phyloP scores from a whole-genome alignment of 2,797 vertebrate species.

The Champsocephalus gunnari region DNA sequence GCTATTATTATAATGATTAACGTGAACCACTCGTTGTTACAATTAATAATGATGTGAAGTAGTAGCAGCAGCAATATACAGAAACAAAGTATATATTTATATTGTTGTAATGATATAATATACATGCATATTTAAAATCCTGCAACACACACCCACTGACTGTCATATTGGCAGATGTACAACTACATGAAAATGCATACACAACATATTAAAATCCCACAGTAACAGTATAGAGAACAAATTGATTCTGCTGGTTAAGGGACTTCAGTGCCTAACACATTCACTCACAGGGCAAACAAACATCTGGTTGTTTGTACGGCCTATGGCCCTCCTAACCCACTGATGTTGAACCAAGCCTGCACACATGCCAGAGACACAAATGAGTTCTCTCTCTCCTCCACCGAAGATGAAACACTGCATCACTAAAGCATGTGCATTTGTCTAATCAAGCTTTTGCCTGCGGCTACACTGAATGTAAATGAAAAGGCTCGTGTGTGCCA shows the following conservation, averaged over 20 bases:
- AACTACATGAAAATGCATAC: constrained; percentile 24
- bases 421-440: constrained; percentile 82
- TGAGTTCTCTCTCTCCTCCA: constrained; percentile 78
- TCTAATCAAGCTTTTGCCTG: constrained; percentile 82
- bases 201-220: constrained; percentile 58
- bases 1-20: background rate
- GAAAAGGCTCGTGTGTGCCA: constrained; percentile 77
- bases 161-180: constrained; percentile 31
- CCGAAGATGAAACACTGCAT: constrained; percentile 84
- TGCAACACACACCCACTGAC: constrained; percentile 5
- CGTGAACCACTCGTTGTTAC: background rate
- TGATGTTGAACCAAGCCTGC: constrained; percentile 79
- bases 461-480: constrained; percentile 78
- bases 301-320: constrained; percentile 79
- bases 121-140: constrained; percentile 8
- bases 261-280: constrained; percentile 63
- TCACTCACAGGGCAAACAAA: constrained; percentile 77
- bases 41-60: background rate
- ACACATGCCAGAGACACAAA: constrained; percentile 76
- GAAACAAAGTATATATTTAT: constrained; percentile 2
- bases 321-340: constrained; percentile 78
- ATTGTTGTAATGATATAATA: constrained; percentile 11
- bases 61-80: background rate
- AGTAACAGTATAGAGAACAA: constrained; percentile 58
- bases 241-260: constrained; percentile 72